Conservation (phyloP, 1,140 invertebrate species). For the Leguminivora glycinivorella region DNA sequence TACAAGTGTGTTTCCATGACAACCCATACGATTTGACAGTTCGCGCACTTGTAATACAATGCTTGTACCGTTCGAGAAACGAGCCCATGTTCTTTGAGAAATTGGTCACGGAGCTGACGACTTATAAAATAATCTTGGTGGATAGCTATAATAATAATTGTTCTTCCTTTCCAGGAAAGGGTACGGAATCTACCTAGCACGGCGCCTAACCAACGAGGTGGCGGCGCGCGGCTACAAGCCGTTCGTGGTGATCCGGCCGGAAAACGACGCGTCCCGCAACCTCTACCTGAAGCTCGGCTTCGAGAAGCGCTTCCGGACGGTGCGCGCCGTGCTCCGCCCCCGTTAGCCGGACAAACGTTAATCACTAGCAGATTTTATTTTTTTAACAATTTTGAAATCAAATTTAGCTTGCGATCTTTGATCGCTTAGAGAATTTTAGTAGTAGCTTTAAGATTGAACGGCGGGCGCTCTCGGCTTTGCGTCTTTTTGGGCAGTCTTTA, state of each 20-base stretch:
- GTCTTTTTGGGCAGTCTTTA: background rate
- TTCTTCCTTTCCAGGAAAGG: constrained; percentile 80
- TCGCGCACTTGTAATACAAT: no score
- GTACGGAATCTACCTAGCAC: constrained; percentile 84
- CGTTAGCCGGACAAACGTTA: constrained; percentile 68
- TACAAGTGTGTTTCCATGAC: no score
- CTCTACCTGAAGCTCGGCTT: constrained; percentile 90
- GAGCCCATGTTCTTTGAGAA: no score
- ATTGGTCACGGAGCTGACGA: no score
- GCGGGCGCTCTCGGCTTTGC: constrained; percentile 61
- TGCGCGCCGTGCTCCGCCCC: constrained; percentile 86
- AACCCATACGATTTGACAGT: no score
- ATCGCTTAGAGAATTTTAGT: constrained; percentile 75
- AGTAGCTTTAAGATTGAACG: constrained; percentile 73
- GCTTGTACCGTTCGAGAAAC: no score
- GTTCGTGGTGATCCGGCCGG: constrained; percentile 91
- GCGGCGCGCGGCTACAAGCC: constrained; percentile 87
- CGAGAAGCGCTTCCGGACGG: constrained; percentile 86
- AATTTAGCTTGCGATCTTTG: constrained; percentile 77
- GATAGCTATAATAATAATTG: background rate
- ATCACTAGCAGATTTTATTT: constrained; percentile 78
- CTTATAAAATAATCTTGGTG: no score
- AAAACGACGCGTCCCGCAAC: constrained; percentile 89
- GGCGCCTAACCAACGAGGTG: constrained; percentile 84
- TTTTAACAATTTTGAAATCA: constrained; percentile 77